A percentile compares a stretch with the other conserved stretches of the same genome.
Evolutionary conservation across 2,113 vertebrate species (phyloP).

Genomic region (Leuciscus idus): DNA sequence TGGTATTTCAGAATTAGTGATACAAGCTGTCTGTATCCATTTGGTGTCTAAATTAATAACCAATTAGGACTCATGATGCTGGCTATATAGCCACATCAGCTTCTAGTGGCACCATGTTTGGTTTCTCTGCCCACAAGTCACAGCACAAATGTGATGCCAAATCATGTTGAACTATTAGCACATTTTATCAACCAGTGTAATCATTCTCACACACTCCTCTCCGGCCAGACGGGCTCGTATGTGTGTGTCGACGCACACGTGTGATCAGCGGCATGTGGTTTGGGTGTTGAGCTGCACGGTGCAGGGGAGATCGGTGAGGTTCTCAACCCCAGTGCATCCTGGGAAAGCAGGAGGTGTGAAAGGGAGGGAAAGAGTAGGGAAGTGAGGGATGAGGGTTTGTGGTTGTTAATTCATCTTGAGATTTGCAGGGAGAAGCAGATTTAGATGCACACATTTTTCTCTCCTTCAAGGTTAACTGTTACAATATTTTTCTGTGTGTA

Average conservation of each 20-base stretch:
- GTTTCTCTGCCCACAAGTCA: slow-evolving; percentile 15
- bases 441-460: not conserved
- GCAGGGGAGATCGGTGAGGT: not conserved
- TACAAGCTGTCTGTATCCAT: not conserved
- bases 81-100: not conserved
- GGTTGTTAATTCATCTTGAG: slow-evolving; percentile 54
- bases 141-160: slow-evolving; percentile 29
- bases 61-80: not conserved
- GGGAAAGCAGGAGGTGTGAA: slow-evolving; percentile 32
- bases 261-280: slow-evolving; percentile 57
- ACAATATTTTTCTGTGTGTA: not conserved
- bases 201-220: slow-evolving; percentile 23
- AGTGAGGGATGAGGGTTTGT: slow-evolving; percentile 12
- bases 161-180: slow-evolving; percentile 24
- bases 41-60: not conserved
- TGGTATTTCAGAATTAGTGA: not conserved
- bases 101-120: slow-evolving; percentile 24
- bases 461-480: not conserved
- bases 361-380: slow-evolving; percentile 40
- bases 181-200: slow-evolving; percentile 43
- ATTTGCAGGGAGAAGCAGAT: slow-evolving; percentile 24
- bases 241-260: slow-evolving; percentile 51
- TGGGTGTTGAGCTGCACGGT: slow-evolving; percentile 45
- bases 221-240: slow-evolving; percentile 29
- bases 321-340: slow-evolving; percentile 29